Evolutionary conservation across 1,140 invertebrate species (phyloP).

Genomic region (Magallana angulata): DNA sequence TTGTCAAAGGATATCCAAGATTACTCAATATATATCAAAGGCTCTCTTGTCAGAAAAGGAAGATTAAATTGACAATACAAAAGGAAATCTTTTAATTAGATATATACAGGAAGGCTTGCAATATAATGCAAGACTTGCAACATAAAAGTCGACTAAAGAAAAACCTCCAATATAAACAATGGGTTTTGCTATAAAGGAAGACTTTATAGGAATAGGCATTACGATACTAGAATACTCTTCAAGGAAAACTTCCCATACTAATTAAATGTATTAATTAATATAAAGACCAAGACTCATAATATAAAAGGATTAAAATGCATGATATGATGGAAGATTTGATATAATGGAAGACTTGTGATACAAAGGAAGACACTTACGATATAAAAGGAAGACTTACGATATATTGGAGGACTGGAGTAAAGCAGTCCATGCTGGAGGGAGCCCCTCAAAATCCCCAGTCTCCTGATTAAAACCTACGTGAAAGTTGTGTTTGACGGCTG

Average conservation of each 20-base stretch:
- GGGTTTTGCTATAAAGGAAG: too few species aligned
- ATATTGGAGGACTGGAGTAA: conserved; percentile 72
- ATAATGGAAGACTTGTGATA: neutral
- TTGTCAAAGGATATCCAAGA: neutral
- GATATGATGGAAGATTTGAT: neutral
- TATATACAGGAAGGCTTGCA: neutral
- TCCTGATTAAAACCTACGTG: conserved; percentile 75
- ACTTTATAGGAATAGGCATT: too few species aligned
- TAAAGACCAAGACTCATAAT: neutral
- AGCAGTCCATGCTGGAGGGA: conserved; percentile 72
- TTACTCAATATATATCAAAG: neutral
- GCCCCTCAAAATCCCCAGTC: conserved; percentile 72
- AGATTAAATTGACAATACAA: neutral
- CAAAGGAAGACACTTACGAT: neutral
- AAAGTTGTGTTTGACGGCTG: conserved; percentile 72
- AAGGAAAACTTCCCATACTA: too few species aligned
- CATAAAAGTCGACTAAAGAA: neutral
- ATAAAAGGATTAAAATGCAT: neutral
- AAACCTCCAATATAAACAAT: too few species aligned
- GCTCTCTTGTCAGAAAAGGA: neutral
- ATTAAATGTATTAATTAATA: neutral
- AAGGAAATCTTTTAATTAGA: neutral
- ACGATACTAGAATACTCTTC: too few species aligned
- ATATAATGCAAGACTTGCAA: neutral
- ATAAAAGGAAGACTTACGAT: conserved; percentile 67